Base-by-base conservation (phyloP, 2,113 vertebrate species). In the Ariopsis seemanni region DNA sequence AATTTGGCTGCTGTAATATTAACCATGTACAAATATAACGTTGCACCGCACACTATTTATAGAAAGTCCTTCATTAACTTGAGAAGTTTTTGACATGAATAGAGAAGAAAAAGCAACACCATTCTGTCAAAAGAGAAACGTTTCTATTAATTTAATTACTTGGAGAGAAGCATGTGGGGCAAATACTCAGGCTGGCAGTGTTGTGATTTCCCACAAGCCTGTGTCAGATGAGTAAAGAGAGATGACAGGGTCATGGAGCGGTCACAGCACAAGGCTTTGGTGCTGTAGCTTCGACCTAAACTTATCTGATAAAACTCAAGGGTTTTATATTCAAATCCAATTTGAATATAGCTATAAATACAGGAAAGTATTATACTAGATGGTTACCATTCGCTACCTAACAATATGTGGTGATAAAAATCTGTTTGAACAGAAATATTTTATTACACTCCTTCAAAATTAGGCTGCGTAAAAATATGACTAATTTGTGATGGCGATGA, bases 141-240 rank as follows among this genome's bases (percentile, higher is more conserved):
- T 50, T 22, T 74, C 18, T 72, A 72, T 48, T 48, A 8, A 74
- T 74, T 74, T 74, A 48, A 74, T 74, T 75, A 50, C 12, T 78
- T 78, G 75, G 75, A 78, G 75, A 15, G 50, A 55, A 55, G 25
- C 75, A 79, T 79, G 52, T 12, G 6, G 74, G 52, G 50, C 48
- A 77, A 77, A 77, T 52, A 11, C 42, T 75, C 48, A 48, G 34
- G 71, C 71, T 77, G 74, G 74, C 75, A 79, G 25, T 57, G 75
- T 57, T 55, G 25, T 79, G 52, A 25, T 55, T 79, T 79, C n/a
- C 52, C 52, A 79, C 48, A 79, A 79, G 75, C n/a, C 25, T 55
- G 25, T 79, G 75, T 79, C 75, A 79, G 79, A 60, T 82, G 79
- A 82, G 79, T 62, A 62, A 82, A 60, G 57, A 62, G 57, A 58